phyloP scores from a whole-genome alignment of 1,140 invertebrate genomes.

The Drosophila erecta region DNA sequence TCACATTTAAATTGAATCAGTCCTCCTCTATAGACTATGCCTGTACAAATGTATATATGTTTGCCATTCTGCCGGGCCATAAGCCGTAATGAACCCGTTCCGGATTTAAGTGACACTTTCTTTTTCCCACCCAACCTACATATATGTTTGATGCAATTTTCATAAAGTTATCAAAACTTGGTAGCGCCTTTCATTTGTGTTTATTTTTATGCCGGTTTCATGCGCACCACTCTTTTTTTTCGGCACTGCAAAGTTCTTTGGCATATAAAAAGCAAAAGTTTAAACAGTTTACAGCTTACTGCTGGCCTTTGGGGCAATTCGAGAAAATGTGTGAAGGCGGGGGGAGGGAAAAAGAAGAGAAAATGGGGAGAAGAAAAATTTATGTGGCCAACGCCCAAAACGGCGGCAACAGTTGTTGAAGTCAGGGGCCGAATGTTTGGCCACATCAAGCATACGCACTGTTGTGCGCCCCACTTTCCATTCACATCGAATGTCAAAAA shows the following conservation, averaged over 20 bases:
- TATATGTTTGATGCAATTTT: slow-evolving; percentile 23
- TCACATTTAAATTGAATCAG: slow-evolving; percentile 69
- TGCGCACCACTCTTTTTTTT: slow-evolving; percentile 8
- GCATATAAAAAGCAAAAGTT: slow-evolving; percentile 63
- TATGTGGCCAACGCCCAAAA: slow-evolving; percentile 13
- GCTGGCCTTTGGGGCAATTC: slow-evolving; percentile 30
- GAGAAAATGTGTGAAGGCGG: background rate
- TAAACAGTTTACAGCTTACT: slow-evolving; percentile 64
- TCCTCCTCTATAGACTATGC: slow-evolving; percentile 12
- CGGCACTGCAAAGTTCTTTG: slow-evolving; percentile 22
- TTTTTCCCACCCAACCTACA: background rate
- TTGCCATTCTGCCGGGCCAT: slow-evolving; percentile 11
- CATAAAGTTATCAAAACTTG: slow-evolving; percentile 38
- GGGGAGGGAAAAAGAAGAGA: background rate
- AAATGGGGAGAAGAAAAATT: slow-evolving; percentile 10
- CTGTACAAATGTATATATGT: slow-evolving; percentile 9
- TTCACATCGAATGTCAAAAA: slow-evolving; percentile 42
- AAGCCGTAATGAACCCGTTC: slow-evolving; percentile 22
- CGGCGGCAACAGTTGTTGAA: slow-evolving; percentile 28
- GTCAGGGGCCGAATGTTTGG: slow-evolving; percentile 20
- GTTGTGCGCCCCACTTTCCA: slow-evolving; percentile 34
- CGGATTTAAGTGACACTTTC: slow-evolving; percentile 22
- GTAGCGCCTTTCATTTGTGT: slow-evolving; percentile 17
- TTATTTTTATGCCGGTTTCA: slow-evolving; percentile 26
- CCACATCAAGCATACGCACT: slow-evolving; percentile 71